Conservation (phyloP, 2,797 vertebrate genomes). For the Cyprinodon diabolis region DNA sequence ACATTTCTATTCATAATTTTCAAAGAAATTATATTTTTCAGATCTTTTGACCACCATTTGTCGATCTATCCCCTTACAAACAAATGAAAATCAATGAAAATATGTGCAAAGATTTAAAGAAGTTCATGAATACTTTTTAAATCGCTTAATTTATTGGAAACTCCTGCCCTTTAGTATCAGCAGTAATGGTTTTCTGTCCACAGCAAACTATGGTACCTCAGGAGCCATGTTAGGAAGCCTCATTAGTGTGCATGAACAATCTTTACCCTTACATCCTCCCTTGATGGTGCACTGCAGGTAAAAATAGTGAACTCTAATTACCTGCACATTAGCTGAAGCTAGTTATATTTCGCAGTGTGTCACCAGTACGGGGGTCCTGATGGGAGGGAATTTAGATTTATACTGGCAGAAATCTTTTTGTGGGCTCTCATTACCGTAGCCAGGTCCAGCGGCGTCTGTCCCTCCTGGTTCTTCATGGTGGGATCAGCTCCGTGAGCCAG, state of each 20-base stretch:
- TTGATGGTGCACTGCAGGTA: neutral
- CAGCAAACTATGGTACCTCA: neutral
- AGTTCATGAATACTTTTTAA: neutral
- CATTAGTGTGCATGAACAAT: constrained; percentile 13
- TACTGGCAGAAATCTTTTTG: neutral
- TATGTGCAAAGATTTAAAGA: neutral
- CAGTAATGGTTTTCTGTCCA: constrained; percentile 4
- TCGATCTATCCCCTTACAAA: too few species aligned
- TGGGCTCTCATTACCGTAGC: constrained; percentile 73
- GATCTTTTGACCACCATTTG: neutral
- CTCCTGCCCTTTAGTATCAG: neutral
- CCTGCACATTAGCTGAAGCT: constrained; percentile 2
- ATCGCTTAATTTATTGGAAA: neutral
- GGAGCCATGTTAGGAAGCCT: constrained; percentile 14
- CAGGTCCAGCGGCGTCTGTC: constrained; percentile 83
- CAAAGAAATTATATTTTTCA: neutral
- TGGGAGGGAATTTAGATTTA: neutral
- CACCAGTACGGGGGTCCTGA: neutral
- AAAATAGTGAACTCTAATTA: constrained; percentile 9
- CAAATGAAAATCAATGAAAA: neutral
- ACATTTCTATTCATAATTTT: neutral
- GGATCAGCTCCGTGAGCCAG: constrained; percentile 85
- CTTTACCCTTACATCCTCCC: constrained; percentile 3
- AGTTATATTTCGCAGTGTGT: neutral
- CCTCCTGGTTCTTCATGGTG: constrained; percentile 88